These are phyloP conservation scores for Rutilus rutilus DNA, from an alignment of 2,113 vertebrate genomes.

Conservation along the genomic window DNA sequence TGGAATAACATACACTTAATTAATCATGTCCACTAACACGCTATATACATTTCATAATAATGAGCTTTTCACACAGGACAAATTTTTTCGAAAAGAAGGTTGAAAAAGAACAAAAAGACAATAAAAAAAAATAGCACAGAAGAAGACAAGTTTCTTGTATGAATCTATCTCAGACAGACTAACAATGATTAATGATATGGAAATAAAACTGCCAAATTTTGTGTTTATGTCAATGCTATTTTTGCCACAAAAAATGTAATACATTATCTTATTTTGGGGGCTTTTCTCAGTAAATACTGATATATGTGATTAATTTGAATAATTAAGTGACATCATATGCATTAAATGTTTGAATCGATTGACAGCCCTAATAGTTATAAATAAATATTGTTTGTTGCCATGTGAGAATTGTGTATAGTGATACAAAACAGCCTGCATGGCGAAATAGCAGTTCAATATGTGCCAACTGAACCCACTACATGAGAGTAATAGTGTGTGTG, in stretches of 20 bases:
- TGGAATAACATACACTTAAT: background rate
- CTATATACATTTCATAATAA: background rate
- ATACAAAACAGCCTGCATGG: slow-evolving; percentile 8
- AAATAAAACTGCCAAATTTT: background rate
- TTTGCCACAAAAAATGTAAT: background rate
- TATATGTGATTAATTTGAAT: background rate
- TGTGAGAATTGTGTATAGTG: slow-evolving; percentile 1
- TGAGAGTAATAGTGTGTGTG: slow-evolving; percentile 19
- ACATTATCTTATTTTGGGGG: background rate
- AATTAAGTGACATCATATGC: background rate
- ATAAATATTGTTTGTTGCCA: background rate
- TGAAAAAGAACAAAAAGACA: background rate
- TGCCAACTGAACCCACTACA: background rate
- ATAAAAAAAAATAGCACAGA: background rate
- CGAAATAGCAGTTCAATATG: slow-evolving; percentile 8
- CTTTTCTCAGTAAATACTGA: background rate
- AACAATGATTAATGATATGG: background rate
- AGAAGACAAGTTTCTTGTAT: background rate
- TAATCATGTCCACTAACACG: background rate
- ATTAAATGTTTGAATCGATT: background rate
- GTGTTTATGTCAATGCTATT: background rate
- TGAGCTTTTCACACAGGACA: background rate
- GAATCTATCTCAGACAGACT: background rate
- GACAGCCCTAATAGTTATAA: background rate
- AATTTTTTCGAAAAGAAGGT: background rate